These are phyloP conservation scores for Scolopax rusticola DNA, from an alignment of 2,797 vertebrate species.

Conservation along the genomic window DNA sequence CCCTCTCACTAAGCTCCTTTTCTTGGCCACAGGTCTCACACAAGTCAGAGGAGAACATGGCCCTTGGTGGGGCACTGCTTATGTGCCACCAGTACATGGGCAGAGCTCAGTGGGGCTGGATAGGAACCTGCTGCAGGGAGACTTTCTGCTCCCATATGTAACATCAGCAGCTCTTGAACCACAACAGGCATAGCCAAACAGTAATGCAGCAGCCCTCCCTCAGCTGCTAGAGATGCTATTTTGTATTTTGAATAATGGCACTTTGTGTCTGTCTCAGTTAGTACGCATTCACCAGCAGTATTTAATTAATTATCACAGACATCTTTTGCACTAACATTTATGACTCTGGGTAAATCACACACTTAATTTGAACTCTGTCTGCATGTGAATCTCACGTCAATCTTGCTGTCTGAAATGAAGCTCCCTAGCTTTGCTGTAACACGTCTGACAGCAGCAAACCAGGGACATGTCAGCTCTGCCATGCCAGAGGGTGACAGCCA, in stretches of 20 bases:
- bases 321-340: constrained; percentile 41
- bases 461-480: neutral
- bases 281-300: neutral
- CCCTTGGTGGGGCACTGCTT: neutral
- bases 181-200: neutral
- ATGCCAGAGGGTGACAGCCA: neutral
- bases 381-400: neutral
- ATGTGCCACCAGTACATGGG: accelerated
- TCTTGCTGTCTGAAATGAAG: neutral
- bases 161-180: neutral
- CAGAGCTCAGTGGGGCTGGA: neutral
- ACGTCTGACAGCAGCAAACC: neutral
- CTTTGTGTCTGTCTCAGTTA: neutral
- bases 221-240: neutral
- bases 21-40: neutral
- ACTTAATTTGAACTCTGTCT: constrained; percentile 2
- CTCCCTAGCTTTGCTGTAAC: neutral
- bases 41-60: neutral
- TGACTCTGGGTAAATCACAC: neutral
- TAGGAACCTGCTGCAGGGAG: neutral
- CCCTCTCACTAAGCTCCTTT: neutral
- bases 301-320: constrained; percentile 51
- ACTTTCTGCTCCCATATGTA: neutral
- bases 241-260: neutral
- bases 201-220: neutral